phyloP scores from a whole-genome alignment of 2,888 invertebrate genomes.

The Rhopalosiphum nymphaeae region DNA sequence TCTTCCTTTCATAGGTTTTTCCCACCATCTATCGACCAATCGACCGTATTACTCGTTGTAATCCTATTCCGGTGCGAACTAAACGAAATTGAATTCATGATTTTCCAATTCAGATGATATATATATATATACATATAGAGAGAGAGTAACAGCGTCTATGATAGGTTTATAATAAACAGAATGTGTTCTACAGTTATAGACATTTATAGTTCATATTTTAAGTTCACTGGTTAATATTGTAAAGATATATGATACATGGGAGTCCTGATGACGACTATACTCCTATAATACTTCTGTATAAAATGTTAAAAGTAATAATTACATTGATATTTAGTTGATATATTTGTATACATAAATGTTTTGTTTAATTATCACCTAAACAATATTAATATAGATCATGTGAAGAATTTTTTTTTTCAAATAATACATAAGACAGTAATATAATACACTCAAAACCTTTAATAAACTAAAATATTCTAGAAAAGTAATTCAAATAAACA shows the following conservation, averaged over 20 bases:
- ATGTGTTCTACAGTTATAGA: neutral
- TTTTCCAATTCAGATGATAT: slow-evolving; percentile 44
- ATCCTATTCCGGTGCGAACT: slow-evolving; percentile 60
- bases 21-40: slow-evolving; percentile 50
- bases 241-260: neutral
- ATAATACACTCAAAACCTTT: neutral
- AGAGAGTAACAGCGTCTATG: neutral
- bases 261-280: neutral
- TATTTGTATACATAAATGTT: neutral
- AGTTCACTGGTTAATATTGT: neutral
- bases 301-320: neutral
- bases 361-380: neutral
- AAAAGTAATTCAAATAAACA: too few relatives aligned
- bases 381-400: neutral
- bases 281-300: neutral
- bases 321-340: neutral
- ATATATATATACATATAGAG: neutral
- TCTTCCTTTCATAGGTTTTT: slow-evolving; percentile 23
- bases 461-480: neutral
- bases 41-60: slow-evolving; percentile 52
- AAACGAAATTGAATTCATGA: slow-evolving; percentile 61
- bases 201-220: neutral
- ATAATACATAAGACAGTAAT: neutral
- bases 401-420: neutral
- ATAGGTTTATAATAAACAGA: neutral